Base-by-base conservation (phyloP, 2,888 invertebrate species). In the Coenonympha arcania region DNA sequence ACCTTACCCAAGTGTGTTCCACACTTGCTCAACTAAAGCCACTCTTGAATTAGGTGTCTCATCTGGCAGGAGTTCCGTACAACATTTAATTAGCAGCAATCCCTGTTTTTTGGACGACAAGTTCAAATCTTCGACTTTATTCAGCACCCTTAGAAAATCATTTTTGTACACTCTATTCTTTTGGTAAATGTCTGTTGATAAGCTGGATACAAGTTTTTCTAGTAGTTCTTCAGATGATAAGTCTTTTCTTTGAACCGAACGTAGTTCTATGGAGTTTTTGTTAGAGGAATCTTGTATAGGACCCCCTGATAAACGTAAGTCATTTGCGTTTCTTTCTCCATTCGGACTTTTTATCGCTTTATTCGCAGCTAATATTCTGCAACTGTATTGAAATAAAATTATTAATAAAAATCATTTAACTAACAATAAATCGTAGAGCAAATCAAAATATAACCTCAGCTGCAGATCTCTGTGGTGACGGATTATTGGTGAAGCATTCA, bases 51-150 rank as follows among this genome's bases (percentile, higher is more conserved):
- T 62, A 0, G 79, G 59, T 0, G 79, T 67, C 51, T 89, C 85
- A 59, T 90, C 86, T 0, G 88, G 87, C 39, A 90, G 65, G 4
- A 88, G 62, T 41, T 88, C 85, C 19, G 88, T 87, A 67, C 90
- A 90, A 52, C 88, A 88, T 47, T 79, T 74, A 1, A 92, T 73
- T 13, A 92, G 61, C 5, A 86, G 64, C 20, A 87, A 52, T 0
- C 80, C 76, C 59, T 88, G 86, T 48, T 80, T 83, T 54, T 76
- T 77, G 11, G 78, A 78, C 13, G 78, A 78, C 60, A 75, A 78
- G 50, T 83, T 78, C 2, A 73, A 55, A 41, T 84, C 80, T 30
- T 74, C 76, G 0, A 86, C 63, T 66, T 80, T 82, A 11, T 63
- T 62, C 28, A 85, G 44, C 1, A 82, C 70, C 61, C 73, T 67